Evolutionary conservation across 2,888 invertebrate species (phyloP).

Genomic region (Hypomecis atomaria): DNA sequence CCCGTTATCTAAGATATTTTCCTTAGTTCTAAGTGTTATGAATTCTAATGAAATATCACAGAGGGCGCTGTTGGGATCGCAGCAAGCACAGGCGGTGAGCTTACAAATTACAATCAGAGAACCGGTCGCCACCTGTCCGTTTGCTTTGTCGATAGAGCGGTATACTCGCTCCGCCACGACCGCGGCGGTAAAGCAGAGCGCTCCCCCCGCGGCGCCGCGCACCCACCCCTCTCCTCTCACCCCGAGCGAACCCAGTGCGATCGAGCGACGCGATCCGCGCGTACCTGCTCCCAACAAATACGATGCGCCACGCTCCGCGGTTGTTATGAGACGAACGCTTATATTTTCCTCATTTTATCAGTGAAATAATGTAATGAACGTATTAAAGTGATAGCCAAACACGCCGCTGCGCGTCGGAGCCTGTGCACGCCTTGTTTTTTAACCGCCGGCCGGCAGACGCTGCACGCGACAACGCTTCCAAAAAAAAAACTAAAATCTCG

Average conservation of each 20-base stretch:
- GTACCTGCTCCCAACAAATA: slow-evolving; percentile 61
- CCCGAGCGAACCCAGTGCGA: slow-evolving; percentile 73
- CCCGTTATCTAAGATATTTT: no score
- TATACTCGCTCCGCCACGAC: slow-evolving; percentile 35
- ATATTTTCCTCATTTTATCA: slow-evolving; percentile 72
- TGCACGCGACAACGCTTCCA: slow-evolving; percentile 83
- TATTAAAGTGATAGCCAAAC: slow-evolving; percentile 85
- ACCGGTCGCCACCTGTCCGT: slow-evolving; percentile 72
- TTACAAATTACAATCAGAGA: slow-evolving; percentile 26
- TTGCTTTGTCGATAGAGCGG: slow-evolving; percentile 57
- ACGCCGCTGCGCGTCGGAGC: slow-evolving; percentile 83
- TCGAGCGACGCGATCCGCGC: slow-evolving; percentile 78
- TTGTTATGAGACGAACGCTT: slow-evolving; percentile 71
- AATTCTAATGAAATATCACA: not conserved
- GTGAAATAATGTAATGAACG: slow-evolving; percentile 83
- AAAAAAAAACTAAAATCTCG: slow-evolving; percentile 70
- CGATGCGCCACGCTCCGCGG: slow-evolving; percentile 73
- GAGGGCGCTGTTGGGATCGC: slow-evolving; percentile 22
- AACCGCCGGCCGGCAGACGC: slow-evolving; percentile 88
- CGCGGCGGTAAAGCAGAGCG: slow-evolving; percentile 56
- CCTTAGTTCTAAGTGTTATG: not conserved
- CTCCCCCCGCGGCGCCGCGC: slow-evolving; percentile 56
- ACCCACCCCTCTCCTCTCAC: slow-evolving; percentile 57
- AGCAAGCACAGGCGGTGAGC: slow-evolving; percentile 32
- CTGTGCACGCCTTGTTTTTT: slow-evolving; percentile 47